Evolutionary conservation across 2,888 invertebrate species (phyloP).

Genomic region (Isotomurus palustris): DNA sequence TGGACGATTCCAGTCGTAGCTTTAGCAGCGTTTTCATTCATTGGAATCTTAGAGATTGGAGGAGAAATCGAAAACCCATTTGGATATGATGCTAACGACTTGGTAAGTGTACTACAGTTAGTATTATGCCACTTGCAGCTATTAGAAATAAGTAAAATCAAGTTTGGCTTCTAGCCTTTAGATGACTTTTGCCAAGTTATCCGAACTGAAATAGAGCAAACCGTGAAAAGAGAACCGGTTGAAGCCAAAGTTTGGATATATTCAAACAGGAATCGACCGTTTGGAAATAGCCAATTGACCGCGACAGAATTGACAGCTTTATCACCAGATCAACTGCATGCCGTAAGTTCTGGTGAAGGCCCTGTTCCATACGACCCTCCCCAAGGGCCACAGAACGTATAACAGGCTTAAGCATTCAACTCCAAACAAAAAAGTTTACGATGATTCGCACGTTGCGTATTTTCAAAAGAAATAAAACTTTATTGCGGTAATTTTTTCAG

Average conservation of each 20-base stretch:
- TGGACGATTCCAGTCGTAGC: slow-evolving; percentile 35
- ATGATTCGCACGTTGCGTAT: no score
- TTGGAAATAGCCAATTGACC: slow-evolving; percentile 14
- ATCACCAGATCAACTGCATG: no score
- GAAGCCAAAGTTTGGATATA: slow-evolving; percentile 34
- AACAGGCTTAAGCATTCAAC: no score
- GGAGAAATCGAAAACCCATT: slow-evolving; percentile 43
- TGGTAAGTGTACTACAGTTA: slow-evolving; percentile 18
- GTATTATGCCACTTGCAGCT: not conserved
- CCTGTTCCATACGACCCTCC: no score
- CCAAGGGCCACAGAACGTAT: no score
- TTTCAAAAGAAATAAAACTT: no score
- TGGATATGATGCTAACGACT: slow-evolving; percentile 38
- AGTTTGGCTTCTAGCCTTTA: slow-evolving; percentile 26
- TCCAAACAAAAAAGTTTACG: no score
- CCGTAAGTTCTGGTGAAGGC: no score
- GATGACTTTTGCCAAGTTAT: slow-evolving; percentile 41
- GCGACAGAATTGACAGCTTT: slow-evolving; percentile 20
- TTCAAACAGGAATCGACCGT: slow-evolving; percentile 35
- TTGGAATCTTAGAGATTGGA: slow-evolving; percentile 42
- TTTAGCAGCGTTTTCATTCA: slow-evolving; percentile 36
- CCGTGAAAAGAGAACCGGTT: slow-evolving; percentile 25
- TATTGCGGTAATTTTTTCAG: no score
- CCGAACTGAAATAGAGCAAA: slow-evolving; percentile 34
- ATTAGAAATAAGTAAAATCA: no score